Conservation (phyloP, 2,888 invertebrate species). For the Phytoseiulus persimilis region DNA sequence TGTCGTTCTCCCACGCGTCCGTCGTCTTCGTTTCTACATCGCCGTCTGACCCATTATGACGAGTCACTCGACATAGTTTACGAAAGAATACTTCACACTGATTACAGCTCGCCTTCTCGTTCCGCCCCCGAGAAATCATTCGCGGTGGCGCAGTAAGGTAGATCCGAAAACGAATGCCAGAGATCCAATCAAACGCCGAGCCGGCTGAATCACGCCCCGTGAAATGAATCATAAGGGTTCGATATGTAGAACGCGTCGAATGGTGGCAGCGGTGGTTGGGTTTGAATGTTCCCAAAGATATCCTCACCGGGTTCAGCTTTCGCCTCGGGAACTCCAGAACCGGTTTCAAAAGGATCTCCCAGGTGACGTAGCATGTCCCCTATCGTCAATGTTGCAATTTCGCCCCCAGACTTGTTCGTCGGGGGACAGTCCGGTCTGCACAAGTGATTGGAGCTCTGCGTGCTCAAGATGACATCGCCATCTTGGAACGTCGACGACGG, state of each 20-base stretch:
- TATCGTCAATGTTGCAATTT: background rate
- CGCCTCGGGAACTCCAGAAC: background rate
- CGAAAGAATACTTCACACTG: background rate
- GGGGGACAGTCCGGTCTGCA: background rate
- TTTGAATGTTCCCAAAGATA: background rate
- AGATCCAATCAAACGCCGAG: background rate
- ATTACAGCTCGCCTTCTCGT: background rate
- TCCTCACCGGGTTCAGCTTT: background rate
- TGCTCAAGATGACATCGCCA: background rate
- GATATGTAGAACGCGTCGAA: constrained; percentile 35
- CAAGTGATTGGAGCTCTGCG: background rate
- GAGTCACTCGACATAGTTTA: background rate
- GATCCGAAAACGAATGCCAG: no score
- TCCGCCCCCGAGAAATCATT: no score
- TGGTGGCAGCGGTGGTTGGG: constrained; percentile 13
- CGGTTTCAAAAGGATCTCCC: background rate
- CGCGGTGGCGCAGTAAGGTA: no score
- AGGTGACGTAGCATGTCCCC: background rate
- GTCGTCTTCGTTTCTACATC: background rate
- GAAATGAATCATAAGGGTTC: constrained; percentile 6
- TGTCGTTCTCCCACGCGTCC: background rate
- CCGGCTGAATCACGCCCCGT: background rate
- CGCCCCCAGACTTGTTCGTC: background rate
- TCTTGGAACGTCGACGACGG: background rate
- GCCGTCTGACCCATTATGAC: background rate